Conservation (phyloP, 2,113 vertebrate species). For the Thinocorus orbignyianus region DNA sequence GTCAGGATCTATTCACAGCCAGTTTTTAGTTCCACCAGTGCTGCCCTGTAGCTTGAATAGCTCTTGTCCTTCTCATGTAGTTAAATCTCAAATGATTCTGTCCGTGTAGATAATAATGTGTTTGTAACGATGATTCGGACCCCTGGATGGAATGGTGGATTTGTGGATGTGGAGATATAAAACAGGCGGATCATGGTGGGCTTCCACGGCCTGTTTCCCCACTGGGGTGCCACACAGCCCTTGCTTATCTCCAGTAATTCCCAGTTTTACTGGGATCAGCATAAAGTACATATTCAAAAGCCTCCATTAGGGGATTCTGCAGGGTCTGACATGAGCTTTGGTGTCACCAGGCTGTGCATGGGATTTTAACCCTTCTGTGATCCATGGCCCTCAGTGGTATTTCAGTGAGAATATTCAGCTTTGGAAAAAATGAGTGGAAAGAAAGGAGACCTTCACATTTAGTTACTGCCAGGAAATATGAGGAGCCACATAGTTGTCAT, state of each 20-base stretch:
- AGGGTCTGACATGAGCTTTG: fast-evolving
- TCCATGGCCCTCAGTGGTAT: neutral
- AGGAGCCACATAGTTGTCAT: neutral
- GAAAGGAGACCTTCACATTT: neutral
- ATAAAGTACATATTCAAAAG: neutral
- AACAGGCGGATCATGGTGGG: neutral
- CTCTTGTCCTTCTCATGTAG: neutral
- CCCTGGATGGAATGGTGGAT: neutral
- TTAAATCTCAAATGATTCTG: neutral
- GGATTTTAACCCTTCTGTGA: neutral
- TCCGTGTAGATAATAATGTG: neutral
- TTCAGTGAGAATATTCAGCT: neutral
- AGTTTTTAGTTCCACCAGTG: neutral
- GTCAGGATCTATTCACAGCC: neutral
- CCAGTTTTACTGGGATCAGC: neutral
- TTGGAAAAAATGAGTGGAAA: neutral
- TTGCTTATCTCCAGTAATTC: neutral
- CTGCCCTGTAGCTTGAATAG: neutral
- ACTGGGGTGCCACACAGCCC: neutral
- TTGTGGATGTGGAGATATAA: neutral
- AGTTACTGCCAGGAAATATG: neutral
- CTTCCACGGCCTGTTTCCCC: neutral
- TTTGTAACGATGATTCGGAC: neutral
- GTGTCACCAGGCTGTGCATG: neutral
- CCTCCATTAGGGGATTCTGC: neutral